phyloP scores from a whole-genome alignment of 2,113 vertebrate genomes.

The Carlito syrichta region DNA sequence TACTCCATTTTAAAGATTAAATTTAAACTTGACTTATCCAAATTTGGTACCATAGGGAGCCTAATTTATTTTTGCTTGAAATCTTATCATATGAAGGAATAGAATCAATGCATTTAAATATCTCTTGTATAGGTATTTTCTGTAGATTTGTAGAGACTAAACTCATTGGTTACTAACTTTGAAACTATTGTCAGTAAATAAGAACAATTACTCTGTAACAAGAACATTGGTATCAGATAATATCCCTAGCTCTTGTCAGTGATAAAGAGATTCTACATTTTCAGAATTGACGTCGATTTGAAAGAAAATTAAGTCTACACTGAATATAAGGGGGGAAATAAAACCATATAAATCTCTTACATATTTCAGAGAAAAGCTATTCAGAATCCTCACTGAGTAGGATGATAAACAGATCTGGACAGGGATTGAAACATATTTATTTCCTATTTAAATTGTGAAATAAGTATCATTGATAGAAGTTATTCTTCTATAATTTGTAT shows the following conservation, averaged over 20 bases:
- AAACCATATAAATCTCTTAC: not conserved
- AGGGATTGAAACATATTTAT: not conserved
- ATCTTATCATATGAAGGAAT: not conserved
- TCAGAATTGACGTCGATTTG: not conserved
- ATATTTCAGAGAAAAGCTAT: not conserved
- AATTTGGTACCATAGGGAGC: not conserved
- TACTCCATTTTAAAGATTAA: not conserved
- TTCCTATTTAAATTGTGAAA: not conserved
- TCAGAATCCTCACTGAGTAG: not conserved
- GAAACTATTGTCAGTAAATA: not conserved
- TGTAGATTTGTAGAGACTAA: not conserved
- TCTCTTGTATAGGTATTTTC: not conserved
- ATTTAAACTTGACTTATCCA: not conserved
- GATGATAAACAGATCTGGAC: not conserved
- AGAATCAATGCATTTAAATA: not conserved
- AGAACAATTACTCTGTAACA: not conserved
- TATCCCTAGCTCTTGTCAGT: not conserved
- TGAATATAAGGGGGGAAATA: not conserved
- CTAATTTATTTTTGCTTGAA: not conserved
- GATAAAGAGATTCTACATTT: not conserved
- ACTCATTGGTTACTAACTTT: not conserved
- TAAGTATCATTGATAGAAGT: not conserved
- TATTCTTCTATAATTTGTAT: conserved; percentile 17
- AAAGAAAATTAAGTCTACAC: not conserved
- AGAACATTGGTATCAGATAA: not conserved